phyloP scores from a whole-genome alignment of 2,888 invertebrate genomes.

The Miltochrista miniata region DNA sequence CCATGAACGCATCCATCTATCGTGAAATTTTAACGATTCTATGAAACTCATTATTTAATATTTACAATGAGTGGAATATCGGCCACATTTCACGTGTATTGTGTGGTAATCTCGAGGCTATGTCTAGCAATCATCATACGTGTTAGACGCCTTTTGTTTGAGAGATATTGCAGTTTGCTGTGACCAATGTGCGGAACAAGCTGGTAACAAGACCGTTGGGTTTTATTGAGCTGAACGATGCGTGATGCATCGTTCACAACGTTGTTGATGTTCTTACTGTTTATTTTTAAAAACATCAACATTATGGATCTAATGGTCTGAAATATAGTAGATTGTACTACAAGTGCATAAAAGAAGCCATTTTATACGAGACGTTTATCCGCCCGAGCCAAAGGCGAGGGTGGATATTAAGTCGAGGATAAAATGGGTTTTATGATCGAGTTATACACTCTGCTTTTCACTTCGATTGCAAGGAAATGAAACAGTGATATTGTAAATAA shows the following conservation, averaged over 20 bases:
- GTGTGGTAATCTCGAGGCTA: background rate
- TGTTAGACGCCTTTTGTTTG: constrained; percentile 1
- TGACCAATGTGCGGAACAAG: constrained; percentile 8
- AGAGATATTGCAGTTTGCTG: constrained; percentile 4
- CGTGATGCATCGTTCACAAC: background rate
- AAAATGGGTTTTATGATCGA: too few species aligned
- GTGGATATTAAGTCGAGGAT: too few species aligned
- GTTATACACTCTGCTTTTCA: too few species aligned
- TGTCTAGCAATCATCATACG: constrained; percentile 3
- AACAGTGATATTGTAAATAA: too few species aligned
- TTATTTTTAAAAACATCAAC: too few species aligned
- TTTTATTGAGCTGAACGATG: constrained; percentile 12
- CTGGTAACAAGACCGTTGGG: constrained; percentile 9
- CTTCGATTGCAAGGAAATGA: too few species aligned
- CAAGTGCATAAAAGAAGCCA: too few species aligned
- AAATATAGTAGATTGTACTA: too few species aligned
- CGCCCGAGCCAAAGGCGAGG: too few species aligned
- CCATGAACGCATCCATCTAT: background rate
- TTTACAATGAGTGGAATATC: constrained; percentile 26
- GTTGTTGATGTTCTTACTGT: too few species aligned
- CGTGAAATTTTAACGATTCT: background rate
- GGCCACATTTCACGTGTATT: constrained; percentile 17
- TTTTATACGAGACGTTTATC: too few species aligned
- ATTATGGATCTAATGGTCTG: too few species aligned
- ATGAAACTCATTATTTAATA: constrained; percentile 23